Evolutionary conservation across 2,888 invertebrate species (phyloP).

Genomic region (Lamproptera curius): DNA sequence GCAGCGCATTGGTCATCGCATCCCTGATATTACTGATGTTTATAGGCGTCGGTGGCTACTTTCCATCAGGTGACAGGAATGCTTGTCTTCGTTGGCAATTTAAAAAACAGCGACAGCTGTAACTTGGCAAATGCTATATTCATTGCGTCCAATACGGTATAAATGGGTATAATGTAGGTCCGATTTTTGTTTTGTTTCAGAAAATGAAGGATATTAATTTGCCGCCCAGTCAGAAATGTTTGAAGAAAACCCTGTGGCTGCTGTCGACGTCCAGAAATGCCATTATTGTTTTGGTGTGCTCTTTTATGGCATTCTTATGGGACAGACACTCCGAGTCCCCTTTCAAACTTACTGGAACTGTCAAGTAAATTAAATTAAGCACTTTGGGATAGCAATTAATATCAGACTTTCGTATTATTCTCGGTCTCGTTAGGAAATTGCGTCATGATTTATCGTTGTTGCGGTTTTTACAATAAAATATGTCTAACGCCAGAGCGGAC

Average conservation of each 20-base stretch:
- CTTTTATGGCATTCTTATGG: slow-evolving; percentile 82
- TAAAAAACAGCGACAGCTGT: too few species aligned
- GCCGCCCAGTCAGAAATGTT: slow-evolving; percentile 47
- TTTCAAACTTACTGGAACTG: slow-evolving; percentile 86
- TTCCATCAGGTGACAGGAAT: too few species aligned
- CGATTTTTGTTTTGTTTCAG: slow-evolving; percentile 62
- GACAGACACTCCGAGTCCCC: slow-evolving; percentile 73
- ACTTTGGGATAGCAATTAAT: slow-evolving; percentile 8
- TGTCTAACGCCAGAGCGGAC: too few species aligned
- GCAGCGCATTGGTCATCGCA: too few species aligned
- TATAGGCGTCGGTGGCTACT: too few species aligned
- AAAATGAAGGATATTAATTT: slow-evolving; percentile 85
- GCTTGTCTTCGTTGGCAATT: too few species aligned
- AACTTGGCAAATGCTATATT: too few species aligned
- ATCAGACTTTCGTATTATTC: not conserved
- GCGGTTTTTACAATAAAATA: slow-evolving; percentile 1
- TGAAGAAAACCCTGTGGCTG: slow-evolving; percentile 84
- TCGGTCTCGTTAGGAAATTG: not conserved
- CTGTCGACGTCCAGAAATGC: slow-evolving; percentile 91
- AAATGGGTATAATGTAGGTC: too few species aligned
- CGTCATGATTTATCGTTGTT: slow-evolving; percentile 2
- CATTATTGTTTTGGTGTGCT: slow-evolving; percentile 86
- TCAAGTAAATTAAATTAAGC: slow-evolving; percentile 59
- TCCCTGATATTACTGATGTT: too few species aligned
- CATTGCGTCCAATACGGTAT: too few species aligned